Conservation (phyloP, 2,888 invertebrate species). For the Parthenolecanium corni region DNA sequence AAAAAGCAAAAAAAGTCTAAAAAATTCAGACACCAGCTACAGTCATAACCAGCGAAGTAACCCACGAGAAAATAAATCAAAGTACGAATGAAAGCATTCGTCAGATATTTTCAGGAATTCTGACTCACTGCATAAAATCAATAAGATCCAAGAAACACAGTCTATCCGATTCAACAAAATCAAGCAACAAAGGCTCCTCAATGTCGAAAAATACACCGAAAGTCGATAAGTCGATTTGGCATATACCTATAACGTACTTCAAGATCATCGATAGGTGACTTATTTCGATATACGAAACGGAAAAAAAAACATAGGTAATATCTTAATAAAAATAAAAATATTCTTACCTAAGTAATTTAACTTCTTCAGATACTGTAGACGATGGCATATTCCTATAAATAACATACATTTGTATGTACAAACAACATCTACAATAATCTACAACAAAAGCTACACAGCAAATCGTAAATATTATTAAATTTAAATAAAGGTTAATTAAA, state of each 20-base stretch:
- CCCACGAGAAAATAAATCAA: too few relatives aligned
- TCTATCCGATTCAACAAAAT: too few relatives aligned
- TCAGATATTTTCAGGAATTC: too few relatives aligned
- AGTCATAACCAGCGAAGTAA: too few relatives aligned
- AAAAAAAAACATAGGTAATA: background rate
- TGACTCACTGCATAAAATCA: too few relatives aligned
- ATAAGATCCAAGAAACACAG: too few relatives aligned
- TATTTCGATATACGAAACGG: background rate
- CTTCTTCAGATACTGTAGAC: constrained; percentile 64
- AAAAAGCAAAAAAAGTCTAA: too few relatives aligned
- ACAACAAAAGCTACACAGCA: constrained; percentile 22
- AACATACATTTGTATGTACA: constrained; percentile 23
- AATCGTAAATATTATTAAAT: background rate
- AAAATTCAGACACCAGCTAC: too few relatives aligned
- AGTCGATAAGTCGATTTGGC: too few relatives aligned
- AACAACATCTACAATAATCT: constrained; percentile 24
- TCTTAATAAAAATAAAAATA: background rate
- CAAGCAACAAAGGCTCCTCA: too few relatives aligned
- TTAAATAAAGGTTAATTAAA: background rate
- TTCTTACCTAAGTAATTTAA: constrained; percentile 76
- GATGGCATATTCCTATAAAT: constrained; percentile 52
- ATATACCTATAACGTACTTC: background rate
- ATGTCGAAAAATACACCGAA: too few relatives aligned
- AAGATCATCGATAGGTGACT: background rate
- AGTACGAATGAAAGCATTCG: too few relatives aligned